phyloP scores from a whole-genome alignment of 2,888 invertebrate species.

The Spialia ferax region DNA sequence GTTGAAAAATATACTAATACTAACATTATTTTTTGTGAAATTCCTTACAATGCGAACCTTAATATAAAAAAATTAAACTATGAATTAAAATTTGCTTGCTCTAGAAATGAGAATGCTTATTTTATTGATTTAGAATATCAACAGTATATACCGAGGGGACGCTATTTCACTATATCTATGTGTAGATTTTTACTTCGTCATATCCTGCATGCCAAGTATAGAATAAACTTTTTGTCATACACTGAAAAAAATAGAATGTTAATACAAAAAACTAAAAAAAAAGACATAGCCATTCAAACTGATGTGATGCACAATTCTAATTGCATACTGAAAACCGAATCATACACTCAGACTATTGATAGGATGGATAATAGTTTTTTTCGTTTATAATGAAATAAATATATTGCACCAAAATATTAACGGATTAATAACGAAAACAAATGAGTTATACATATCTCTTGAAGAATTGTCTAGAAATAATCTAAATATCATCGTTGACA shows the following conservation, averaged over 20 bases:
- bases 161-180: conserved; percentile 6
- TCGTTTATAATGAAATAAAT: background rate
- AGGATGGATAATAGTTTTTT: background rate
- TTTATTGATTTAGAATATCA: background rate
- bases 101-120: background rate
- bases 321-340: background rate
- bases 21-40: background rate
- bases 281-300: background rate
- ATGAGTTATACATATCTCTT: background rate
- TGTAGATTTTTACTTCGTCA: conserved; percentile 6
- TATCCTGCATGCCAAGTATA: background rate
- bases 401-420: background rate
- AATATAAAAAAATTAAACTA: too few species aligned
- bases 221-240: background rate
- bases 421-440: background rate
- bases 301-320: background rate
- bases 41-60: too few species aligned
- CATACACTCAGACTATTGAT: background rate
- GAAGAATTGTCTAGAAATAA: background rate
- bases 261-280: background rate
- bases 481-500: background rate
- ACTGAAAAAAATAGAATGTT: background rate
- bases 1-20: background rate
- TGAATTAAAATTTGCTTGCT: background rate
- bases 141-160: background rate